A percentile compares a stretch with the other conserved stretches of the same genome.
phyloP scores from a whole-genome alignment of 2,888 invertebrate genomes.

The Thymelicus acteon region DNA sequence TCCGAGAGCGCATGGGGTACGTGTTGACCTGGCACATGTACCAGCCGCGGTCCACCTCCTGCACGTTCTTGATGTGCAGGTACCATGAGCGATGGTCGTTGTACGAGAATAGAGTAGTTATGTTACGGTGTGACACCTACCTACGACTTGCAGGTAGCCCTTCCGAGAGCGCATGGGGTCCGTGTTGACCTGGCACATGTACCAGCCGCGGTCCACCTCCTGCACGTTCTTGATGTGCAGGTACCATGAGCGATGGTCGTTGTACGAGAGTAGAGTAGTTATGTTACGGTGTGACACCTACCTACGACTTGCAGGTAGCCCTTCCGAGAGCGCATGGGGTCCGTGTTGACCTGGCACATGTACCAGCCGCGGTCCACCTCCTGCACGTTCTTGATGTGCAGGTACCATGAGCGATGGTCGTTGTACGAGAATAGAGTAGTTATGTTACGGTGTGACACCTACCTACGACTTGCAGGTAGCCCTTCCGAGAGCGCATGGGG shows the following conservation, averaged over 20 bases:
- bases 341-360: constrained; percentile 97
- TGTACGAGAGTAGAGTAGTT: constrained; percentile 87
- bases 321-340: constrained; percentile 96
- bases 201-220: constrained; percentile 88
- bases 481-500: too few species aligned
- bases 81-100: constrained; percentile 97
- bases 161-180: too few species aligned
- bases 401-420: constrained; percentile 96
- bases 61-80: constrained; percentile 94
- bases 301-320: constrained; percentile 96
- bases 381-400: constrained; percentile 94
- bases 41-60: constrained; percentile 95
- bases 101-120: too few species aligned
- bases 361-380: constrained; percentile 96
- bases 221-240: constrained; percentile 95
- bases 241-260: constrained; percentile 96
- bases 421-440: too few species aligned
- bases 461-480: too few species aligned
- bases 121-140: too few species aligned
- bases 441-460: too few species aligned
- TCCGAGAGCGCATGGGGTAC: constrained; percentile 95
- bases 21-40: constrained; percentile 97
- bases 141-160: too few species aligned
- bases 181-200: constrained; percentile 96
- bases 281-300: constrained; percentile 75